phyloP scores from a whole-genome alignment of 2,888 invertebrate genomes.

The Ophion slaviceki region DNA sequence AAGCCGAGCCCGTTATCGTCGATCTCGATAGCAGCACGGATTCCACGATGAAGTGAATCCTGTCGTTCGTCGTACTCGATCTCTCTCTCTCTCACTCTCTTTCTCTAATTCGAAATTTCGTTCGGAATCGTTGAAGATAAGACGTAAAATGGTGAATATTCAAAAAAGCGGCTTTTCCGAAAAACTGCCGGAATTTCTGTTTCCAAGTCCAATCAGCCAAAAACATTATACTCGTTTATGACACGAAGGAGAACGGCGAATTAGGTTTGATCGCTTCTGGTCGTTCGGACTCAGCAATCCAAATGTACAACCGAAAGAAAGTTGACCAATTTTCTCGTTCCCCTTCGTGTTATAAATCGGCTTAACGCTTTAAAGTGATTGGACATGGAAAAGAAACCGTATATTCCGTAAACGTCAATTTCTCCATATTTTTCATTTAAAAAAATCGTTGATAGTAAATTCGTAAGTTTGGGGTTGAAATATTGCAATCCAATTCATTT shows the following conservation, averaged over 20 bases:
- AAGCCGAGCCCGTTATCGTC: background rate
- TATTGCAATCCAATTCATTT: background rate
- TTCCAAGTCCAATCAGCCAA: background rate
- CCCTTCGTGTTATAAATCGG: background rate
- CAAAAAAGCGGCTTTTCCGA: background rate
- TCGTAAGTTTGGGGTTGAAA: background rate
- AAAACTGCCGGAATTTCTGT: no score
- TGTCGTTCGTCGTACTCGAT: background rate
- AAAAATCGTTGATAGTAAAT: background rate
- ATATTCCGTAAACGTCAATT: background rate
- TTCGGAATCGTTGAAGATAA: background rate
- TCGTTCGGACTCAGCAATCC: background rate
- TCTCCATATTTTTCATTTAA: background rate
- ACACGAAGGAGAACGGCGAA: background rate
- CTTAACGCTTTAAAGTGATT: background rate
- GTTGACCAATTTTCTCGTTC: background rate
- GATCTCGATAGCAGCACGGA: conserved; percentile 5
- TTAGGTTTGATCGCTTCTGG: no score
- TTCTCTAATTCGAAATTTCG: conserved; percentile 7
- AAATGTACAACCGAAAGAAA: background rate
- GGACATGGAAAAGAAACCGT: background rate
- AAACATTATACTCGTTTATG: background rate
- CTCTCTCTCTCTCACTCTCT: conserved; percentile 4
- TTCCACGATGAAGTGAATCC: background rate
- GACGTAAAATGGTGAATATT: background rate